phyloP scores from a whole-genome alignment of 2,888 invertebrate species.

The Bhutanitis thaidina region DNA sequence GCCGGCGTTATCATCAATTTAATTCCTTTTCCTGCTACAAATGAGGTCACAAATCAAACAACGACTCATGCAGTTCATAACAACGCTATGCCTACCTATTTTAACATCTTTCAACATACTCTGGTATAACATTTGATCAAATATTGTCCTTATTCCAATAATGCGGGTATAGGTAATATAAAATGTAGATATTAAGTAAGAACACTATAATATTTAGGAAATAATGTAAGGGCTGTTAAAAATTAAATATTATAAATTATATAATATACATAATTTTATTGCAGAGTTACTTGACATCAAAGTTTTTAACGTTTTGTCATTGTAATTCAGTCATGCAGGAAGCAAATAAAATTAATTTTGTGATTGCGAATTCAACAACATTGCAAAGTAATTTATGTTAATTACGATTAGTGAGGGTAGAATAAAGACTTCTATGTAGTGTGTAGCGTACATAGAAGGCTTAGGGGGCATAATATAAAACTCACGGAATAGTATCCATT shows the following conservation, averaged over 20 bases:
- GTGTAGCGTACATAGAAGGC: too few relatives aligned
- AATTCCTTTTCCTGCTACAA: constrained; percentile 70
- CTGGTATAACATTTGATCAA: too few relatives aligned
- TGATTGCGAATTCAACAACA: too few relatives aligned
- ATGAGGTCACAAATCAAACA: constrained; percentile 74
- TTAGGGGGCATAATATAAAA: constrained; percentile 24
- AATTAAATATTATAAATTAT: not conserved
- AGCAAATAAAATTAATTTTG: too few relatives aligned
- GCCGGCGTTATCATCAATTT: constrained; percentile 66
- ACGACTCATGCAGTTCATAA: constrained; percentile 38
- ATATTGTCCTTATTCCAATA: not conserved
- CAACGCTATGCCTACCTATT: constrained; percentile 23
- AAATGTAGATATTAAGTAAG: not conserved
- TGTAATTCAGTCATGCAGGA: too few relatives aligned
- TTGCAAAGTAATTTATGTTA: too few relatives aligned
- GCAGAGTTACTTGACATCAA: not conserved
- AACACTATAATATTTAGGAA: not conserved
- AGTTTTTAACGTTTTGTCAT: not conserved
- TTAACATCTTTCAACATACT: not conserved
- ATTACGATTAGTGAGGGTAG: too few relatives aligned
- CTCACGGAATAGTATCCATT: constrained; percentile 73
- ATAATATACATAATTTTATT: not conserved
- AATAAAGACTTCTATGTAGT: too few relatives aligned
- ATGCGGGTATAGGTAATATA: too few relatives aligned
- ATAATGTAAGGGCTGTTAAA: constrained; percentile 1